Evolutionary conservation across 2,113 vertebrate genomes (phyloP), one percentile per base, ranked within the genome.

Genomic region (Aplodontia rufa): DNA sequence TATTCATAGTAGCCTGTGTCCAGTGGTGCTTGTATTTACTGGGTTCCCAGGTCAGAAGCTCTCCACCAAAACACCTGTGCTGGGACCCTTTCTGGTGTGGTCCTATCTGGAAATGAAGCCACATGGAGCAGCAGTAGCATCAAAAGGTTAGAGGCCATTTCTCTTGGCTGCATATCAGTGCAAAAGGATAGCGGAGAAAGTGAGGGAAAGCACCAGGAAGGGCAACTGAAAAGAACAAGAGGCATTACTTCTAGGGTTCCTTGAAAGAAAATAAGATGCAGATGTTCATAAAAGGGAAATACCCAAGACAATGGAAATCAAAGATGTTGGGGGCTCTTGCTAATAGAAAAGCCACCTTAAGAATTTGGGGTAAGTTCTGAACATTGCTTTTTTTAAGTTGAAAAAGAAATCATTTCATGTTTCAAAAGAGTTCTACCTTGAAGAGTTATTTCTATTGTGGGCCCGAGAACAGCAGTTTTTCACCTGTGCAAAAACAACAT

Each of bases 321-420:
- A 81, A 71, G 2, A 32, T 47, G 14, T 12, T 28, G 28, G 37
- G 82, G 37, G 17, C 26, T 71, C 16, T 26, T 79, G 16, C 87
- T 58, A 87, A 90, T 32, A 47, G 49, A 93, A 93, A 90, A 90
- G 40, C 45, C n/a, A 90, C 20, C 13, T 69, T 81, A 10, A 94
- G 19, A 84, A 85, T 6, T 91, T 37, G 92, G 32, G 68, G n/a
- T 51, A 95, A 68, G 17, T 11, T 19, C 14, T 78, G 28, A n/a
- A 32, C 28, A 71, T 58, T 35, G 5, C 2, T 74, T 51, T 16
- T 42, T 87, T 19, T 37, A 32, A 82, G 16, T 68, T 14, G 17
- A 81, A 94, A 81, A 94, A 91, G 11, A 26, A 85, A n/a, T 7
- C 60, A 66, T 82, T 96, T 92, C 28, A 42, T 72, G 40, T 84